Base-by-base conservation (phyloP, 2,888 invertebrate species). In the Oscheius onirici region DNA sequence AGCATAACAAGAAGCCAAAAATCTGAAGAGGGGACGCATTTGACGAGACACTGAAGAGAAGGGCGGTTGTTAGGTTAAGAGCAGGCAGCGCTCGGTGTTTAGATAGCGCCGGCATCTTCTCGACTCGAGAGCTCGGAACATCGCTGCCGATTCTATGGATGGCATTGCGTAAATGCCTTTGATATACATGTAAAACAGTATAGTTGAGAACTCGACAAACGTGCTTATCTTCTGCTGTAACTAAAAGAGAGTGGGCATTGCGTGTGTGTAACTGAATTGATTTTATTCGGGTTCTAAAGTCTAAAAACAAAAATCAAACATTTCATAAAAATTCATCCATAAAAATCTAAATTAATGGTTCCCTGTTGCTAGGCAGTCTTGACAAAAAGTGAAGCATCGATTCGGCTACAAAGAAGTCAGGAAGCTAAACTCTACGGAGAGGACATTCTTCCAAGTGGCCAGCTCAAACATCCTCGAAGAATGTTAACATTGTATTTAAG, bases 1-100 rank as follows among this genome's bases (percentile, higher is more conserved):
- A 41, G 41, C 43, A 17, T 24, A 28, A 49, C 17, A 28, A 46
- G 46, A 63, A 40, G 63, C 49, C 28, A 49, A 63, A 63, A 60
- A 43, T 43, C 22, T 60, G 34, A 49, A 49, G 41, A 58, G 24
- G 41, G 63, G 28, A 17, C 15, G 49, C 63, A 63, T 49, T 63
- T 63, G 63, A 63, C 63, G 63, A 63, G 26, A 63, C 20, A 63
- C 49, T 63, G 63, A 63, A 46, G 63, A 63, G 63, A 63, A 63
- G 63, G 63, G 63, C 63, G 63, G 63, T 66, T 52, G 66, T 66
- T 52, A 52, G 66, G 66, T 66, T 52, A 54, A 66, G 52, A 54
- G 66, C 66, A 54, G 52, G 52, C 54, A 66, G 66, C 54, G 66
- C 52, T 52, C 51, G 24, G 52, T 66, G 66, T 66, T 66, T 66